phyloP scores from a whole-genome alignment of 1,140 invertebrate species.

The Ericerus pela region DNA sequence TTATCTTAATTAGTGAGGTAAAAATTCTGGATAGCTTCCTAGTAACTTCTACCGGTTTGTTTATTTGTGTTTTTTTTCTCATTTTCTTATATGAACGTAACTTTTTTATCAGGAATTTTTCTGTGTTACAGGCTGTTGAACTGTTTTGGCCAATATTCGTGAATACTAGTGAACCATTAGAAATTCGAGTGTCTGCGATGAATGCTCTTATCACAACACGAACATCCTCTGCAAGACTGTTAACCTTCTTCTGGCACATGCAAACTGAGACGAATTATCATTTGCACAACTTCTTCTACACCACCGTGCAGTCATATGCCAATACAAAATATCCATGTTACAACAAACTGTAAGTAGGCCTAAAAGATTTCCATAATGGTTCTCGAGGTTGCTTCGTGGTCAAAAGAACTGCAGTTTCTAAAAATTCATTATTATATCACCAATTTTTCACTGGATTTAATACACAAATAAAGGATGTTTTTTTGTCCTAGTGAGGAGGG shows the following conservation, averaged over 20 bases:
- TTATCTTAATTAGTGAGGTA: too few relatives aligned
- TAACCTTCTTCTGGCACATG: slow-evolving; percentile 52
- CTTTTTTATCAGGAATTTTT: too few relatives aligned
- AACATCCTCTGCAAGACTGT: slow-evolving; percentile 43
- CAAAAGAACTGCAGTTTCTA: too few relatives aligned
- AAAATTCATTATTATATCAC: too few relatives aligned
- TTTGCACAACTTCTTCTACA: slow-evolving; percentile 53
- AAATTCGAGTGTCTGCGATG: slow-evolving; percentile 46
- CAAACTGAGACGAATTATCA: slow-evolving; percentile 42
- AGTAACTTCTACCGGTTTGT: too few relatives aligned
- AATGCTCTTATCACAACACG: slow-evolving; percentile 43
- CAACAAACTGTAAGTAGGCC: slow-evolving; percentile 37
- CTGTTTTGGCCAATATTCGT: slow-evolving; percentile 51
- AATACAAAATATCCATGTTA: slow-evolving; percentile 47
- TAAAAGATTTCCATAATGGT: too few relatives aligned
- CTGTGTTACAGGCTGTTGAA: slow-evolving; percentile 36
- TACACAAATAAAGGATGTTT: too few relatives aligned
- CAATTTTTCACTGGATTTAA: too few relatives aligned
- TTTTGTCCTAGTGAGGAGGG: too few relatives aligned
- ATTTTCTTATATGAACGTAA: too few relatives aligned
- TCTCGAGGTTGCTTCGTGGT: too few relatives aligned
- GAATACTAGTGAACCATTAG: slow-evolving; percentile 47
- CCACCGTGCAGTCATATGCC: slow-evolving; percentile 49
- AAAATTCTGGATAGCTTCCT: too few relatives aligned
- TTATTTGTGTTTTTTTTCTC: background rate